Base-by-base conservation (phyloP, 2,797 vertebrate genomes). In the Gymnodraco acuticeps region DNA sequence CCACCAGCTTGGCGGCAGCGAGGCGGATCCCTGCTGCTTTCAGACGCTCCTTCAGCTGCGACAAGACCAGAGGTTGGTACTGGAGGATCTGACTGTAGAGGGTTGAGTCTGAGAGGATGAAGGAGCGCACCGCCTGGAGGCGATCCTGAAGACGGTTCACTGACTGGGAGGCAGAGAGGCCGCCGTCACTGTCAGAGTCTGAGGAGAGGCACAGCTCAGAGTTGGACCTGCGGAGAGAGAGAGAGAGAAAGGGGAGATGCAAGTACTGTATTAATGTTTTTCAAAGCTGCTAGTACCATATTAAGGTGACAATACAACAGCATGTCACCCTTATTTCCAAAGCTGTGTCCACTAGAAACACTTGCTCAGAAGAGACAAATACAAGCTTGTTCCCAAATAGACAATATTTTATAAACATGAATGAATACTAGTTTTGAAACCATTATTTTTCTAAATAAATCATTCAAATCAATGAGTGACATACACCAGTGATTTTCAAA, bases 61-160 rank as follows among this genome's bases (percentile, higher is more conserved):
- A 88, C 83, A 99, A 93, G 27, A 97, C 96, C 1, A 99, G 91
- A 1, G 98, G 98, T 90, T 96, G 94, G 82, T 98, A 99, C 20
- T 95, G 94, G 48, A 99, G 94, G 84, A 99, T 93, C 78, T 87
- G 95, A 27, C 76, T 72, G 88, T 97, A 96, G 41, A 99, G 91
- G 1, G 70, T 74, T 0, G 96, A 84, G 65, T 94, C 91, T 0
- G 96, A 96, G 73, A 90, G 91, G 88, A 99, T 96, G 78, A 97
- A 97, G 66, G 68, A 74, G 12, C 91, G 94, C 70, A 97, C 88
- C 0, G 96, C 96, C 56, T 87, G 91, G 45, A 96, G 91, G 1
- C 89, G 90, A 46, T 95, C 93, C 46, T 93, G 92, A 1, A 95
- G 93, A 0, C 66, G 90, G 1, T 84, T 74, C 0, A 88, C 93